Base-by-base conservation (phyloP, 2,888 invertebrate genomes). In the Drosophila mimica region DNA sequence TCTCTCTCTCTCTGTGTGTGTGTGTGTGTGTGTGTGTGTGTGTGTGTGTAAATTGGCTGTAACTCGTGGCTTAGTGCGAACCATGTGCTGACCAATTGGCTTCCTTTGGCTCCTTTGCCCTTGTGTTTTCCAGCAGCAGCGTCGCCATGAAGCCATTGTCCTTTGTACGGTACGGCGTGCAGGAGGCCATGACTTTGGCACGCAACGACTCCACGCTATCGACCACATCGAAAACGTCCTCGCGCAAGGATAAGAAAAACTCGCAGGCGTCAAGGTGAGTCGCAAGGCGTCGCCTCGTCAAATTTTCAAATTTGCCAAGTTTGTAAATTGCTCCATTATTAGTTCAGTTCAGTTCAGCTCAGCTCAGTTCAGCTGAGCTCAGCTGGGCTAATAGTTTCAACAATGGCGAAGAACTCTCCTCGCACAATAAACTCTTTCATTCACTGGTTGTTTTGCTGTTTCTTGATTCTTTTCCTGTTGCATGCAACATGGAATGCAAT, bases 121-220 rank as follows among this genome's bases (percentile, higher is more conserved):
- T 38, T 38, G 33, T 38, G 28, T 58, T 13, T 73, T 51, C 8
- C 72, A 83, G 94, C 89, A 94, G 62, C 70, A 78, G 94, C 89
- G 94, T 94, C 79, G 94, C 94, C 80, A 97, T 97, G 93, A 97
- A 97, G 92, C 93, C 93, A 57, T 87, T 93, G 83, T 92, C 93
- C 67, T 92, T 93, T 80, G 92, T 93, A 51, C 92, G 93, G 38
- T 93, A 92, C 53, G 93, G 93, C 38, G 92, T 93, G 57, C 93
- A 93, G 85, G 93, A 92, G 87, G 93, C 93, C 76, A 91, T 93
- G 89, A 91, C 93, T 79, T 88, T 93, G 85, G 92, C 93, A 87
- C 92, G 93, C 89, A 93, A 93, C 89, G 93, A 93, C 88, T 93
- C 93, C 91, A 95, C 95, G 81, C 94, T 96, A 63, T 95, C 96